Evolutionary conservation across 2,113 vertebrate species (phyloP).

Genomic region (Leuciscus idus): DNA sequence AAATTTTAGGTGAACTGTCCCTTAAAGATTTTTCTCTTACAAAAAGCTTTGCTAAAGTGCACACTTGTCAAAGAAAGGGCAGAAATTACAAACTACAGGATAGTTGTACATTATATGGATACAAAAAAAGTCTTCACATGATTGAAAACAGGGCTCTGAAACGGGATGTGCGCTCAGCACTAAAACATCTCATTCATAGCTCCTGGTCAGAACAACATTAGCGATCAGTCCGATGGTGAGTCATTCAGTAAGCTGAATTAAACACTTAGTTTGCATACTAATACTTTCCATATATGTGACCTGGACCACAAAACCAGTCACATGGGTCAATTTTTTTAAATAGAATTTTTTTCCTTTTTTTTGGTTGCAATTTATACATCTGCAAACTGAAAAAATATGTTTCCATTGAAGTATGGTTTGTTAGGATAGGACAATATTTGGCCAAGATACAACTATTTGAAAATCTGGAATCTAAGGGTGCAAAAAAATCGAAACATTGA

Average conservation of each 20-base stretch:
- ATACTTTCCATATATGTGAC: background rate
- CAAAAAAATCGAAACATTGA: too few relatives aligned
- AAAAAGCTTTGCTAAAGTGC: background rate
- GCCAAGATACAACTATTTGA: too few relatives aligned
- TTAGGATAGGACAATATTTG: too few relatives aligned
- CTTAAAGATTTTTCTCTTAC: background rate
- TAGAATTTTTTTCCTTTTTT: too few relatives aligned
- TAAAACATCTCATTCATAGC: slow-evolving; percentile 21
- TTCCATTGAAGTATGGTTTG: too few relatives aligned
- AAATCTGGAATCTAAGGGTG: too few relatives aligned
- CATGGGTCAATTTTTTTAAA: too few relatives aligned
- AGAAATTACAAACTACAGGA: background rate
- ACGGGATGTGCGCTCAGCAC: background rate
- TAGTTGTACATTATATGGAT: background rate
- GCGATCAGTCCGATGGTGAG: background rate
- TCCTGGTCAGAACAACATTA: background rate
- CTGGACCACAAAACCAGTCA: too few relatives aligned
- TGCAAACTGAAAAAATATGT: too few relatives aligned
- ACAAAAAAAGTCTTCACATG: background rate
- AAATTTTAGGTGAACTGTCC: background rate
- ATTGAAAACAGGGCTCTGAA: slow-evolving; percentile 2
- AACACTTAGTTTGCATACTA: background rate
- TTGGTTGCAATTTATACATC: too few relatives aligned
- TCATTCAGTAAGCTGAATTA: background rate
- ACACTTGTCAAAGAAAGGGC: background rate